These are phyloP conservation scores for Strigamia transsilvanica DNA, from an alignment of 2,888 invertebrate species.

Conservation along the genomic window DNA sequence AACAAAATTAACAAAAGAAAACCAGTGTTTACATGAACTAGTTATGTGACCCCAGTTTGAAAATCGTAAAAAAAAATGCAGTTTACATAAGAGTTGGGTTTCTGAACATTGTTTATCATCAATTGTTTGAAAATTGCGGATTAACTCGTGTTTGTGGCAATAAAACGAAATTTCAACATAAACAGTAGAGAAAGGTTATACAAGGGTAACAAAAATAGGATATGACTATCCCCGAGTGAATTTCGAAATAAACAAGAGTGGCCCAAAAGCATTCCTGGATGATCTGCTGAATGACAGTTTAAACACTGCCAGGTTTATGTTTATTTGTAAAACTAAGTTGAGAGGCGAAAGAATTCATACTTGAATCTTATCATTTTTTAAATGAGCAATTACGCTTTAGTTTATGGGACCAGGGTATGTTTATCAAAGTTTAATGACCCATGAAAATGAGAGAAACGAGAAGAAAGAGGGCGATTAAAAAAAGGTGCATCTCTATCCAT, in stretches of 20 bases:
- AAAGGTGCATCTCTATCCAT: conserved; percentile 16
- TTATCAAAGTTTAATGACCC: conserved; percentile 45
- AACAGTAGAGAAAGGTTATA: background rate
- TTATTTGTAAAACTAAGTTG: conserved; percentile 34
- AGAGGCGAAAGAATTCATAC: conserved; percentile 25
- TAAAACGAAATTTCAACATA: background rate
- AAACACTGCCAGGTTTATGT: background rate
- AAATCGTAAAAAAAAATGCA: too few species aligned
- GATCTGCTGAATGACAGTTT: conserved; percentile 44
- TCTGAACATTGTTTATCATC: too few species aligned
- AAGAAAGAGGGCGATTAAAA: conserved; percentile 6
- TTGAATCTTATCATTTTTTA: conserved; percentile 41
- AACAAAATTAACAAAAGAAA: too few species aligned
- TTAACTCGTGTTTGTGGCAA: background rate
- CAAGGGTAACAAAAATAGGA: background rate
- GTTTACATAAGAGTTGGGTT: too few species aligned
- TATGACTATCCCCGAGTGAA: background rate
- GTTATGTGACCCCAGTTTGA: too few species aligned
- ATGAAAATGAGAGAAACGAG: conserved; percentile 7
- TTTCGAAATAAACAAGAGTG: background rate
- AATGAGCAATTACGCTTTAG: conserved; percentile 42
- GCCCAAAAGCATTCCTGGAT: background rate
- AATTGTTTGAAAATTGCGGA: background rate
- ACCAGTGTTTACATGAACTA: too few species aligned
- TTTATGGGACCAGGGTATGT: conserved; percentile 15